Evolutionary conservation across 2,888 invertebrate genomes (phyloP), one percentile per base, ranked within the genome.

Genomic region (Zaprionus obscuricornis): DNA sequence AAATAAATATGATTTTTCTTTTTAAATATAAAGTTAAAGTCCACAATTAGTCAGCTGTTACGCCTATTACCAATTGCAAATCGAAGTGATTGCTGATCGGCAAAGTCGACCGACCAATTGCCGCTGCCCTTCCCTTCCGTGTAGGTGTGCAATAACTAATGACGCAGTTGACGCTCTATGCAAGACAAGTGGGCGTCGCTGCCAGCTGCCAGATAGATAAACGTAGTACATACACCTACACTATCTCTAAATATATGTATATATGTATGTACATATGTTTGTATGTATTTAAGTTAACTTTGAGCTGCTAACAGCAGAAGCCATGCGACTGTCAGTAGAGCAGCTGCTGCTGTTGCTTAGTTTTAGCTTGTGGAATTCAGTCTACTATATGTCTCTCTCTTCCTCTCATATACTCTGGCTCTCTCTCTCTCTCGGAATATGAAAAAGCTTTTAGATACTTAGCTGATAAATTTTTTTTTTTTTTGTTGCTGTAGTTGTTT

Each of bases 321-420:
- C 76, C 76, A 77, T 77, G 76, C 82, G 77, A 74, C 51, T 68
- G 68, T 54, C 49, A 34, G 27, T 64, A n/a, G n/a, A n/a, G 56
- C 54, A 18, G 13, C 34, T n/a, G 20, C 14, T 34, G 10, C 22
- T 24, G 56, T 42, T 42, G 31, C 50, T 42, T 10, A 27, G 20
- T 26, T 43, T 60, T 31, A 36, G 52, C 5, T 39, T 34, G 46
- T 47, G 73, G 73, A 73, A 73, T 69, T 73, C 42, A 42, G 31
- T 43, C 31, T 37, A 27, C 60, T 78, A 57, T 37, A 10, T 24
- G 22, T 71, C 37, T 43, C 40, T 14, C 47, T 49, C 43, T 52
- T 57, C 16, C 36, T 39, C 20, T 11, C 31, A n/a, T n/a, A n/a
- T n/a, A n/a, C n/a, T n/a, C n/a, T n/a, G n/a, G n/a, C n/a, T 45